Evolutionary conservation across 2,797 vertebrate species (phyloP).

Genomic region (Enteromius afrohamiltoni): DNA sequence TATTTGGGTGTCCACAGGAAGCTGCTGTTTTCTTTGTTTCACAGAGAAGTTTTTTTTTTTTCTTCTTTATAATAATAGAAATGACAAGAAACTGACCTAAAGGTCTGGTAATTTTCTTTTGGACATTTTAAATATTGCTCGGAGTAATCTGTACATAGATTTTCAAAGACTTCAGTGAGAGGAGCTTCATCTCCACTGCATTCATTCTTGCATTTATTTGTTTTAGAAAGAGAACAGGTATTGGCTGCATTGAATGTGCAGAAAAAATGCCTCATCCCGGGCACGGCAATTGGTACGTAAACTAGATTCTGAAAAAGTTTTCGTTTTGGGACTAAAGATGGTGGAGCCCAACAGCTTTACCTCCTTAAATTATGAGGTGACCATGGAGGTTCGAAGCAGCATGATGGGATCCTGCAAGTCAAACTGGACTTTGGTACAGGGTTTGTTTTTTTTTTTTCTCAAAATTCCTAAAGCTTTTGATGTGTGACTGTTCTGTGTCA

Average conservation of each 20-base stretch:
- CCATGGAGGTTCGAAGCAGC: background rate
- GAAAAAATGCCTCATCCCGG: background rate
- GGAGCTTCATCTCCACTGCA: conserved; percentile 40
- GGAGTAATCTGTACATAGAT: conserved; percentile 54
- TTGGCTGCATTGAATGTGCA: background rate
- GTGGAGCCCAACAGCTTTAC: conserved; percentile 19
- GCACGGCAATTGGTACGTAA: conserved; percentile 13
- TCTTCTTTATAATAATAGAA: conserved; percentile 32
- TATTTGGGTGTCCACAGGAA: conserved; percentile 42
- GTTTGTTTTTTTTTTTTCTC: background rate
- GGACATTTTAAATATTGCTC: conserved; percentile 43
- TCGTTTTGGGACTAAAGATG: conserved; percentile 12
- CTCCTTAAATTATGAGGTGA: conserved; percentile 17
- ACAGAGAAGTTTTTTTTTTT: conserved; percentile 48
- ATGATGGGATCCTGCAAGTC: conserved; percentile 26
- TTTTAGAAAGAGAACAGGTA: conserved; percentile 1
- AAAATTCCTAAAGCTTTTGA: conserved; percentile 56
- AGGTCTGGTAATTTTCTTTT: conserved; percentile 26
- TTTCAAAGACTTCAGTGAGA: conserved; percentile 58
- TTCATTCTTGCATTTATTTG: conserved; percentile 32
- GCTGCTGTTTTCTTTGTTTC: conserved; percentile 43
- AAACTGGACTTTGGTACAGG: conserved; percentile 47
- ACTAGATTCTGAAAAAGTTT: background rate
- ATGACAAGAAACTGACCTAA: background rate
- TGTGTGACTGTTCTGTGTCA: conserved; percentile 77